These are phyloP conservation scores for Apomyelois bistriatella DNA, from an alignment of 2,888 invertebrate genomes.

Conservation along the genomic window DNA sequence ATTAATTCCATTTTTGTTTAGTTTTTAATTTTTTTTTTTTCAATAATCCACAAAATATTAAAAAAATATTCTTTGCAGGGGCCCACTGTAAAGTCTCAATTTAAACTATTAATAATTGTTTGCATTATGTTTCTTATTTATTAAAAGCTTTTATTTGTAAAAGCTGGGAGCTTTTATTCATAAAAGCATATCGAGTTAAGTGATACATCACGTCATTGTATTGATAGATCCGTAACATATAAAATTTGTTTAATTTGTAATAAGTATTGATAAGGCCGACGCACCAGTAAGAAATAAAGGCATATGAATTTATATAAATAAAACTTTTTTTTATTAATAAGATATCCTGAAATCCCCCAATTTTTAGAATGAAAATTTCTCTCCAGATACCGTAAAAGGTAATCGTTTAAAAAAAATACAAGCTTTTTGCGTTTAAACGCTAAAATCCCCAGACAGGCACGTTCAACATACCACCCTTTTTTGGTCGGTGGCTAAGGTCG, in stretches of 20 bases:
- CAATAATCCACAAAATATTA: background rate
- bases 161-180: conserved; percentile 49
- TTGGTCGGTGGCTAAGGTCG: no score
- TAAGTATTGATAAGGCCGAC: conserved; percentile 75
- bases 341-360: no score
- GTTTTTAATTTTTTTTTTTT: background rate
- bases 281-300: conserved; percentile 80
- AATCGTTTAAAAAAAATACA: no score
- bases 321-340: conserved; percentile 12
- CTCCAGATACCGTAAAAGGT: no score
- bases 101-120: conserved; percentile 15
- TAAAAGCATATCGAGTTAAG: conserved; percentile 67
- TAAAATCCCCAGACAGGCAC: no score
- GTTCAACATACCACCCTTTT: no score
- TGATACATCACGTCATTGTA: conserved; percentile 57
- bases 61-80: background rate
- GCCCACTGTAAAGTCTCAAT: conserved; percentile 11
- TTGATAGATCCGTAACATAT: conserved; percentile 50
- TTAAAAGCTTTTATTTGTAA: conserved; percentile 34
- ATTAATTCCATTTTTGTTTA: background rate
- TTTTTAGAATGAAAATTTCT: no score
- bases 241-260: conserved; percentile 64
- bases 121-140: conserved; percentile 41
- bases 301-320: conserved; percentile 71
- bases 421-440: no score